Base-by-base conservation (phyloP, 1,140 invertebrate genomes). In the Ips nitidus region DNA sequence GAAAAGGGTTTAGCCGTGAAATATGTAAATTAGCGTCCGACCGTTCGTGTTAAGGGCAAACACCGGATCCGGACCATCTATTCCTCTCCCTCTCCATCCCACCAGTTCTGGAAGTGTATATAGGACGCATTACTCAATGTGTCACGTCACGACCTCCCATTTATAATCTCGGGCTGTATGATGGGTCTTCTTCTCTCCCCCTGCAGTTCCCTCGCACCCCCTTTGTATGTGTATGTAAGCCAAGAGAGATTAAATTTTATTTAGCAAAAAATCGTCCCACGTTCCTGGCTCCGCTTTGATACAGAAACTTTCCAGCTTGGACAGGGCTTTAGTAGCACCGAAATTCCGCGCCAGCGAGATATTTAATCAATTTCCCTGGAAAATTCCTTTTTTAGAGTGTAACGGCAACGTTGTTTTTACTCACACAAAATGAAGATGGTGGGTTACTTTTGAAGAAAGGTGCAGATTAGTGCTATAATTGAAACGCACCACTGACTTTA, bases 41-140 rank as follows among this genome's bases (percentile, higher is more conserved):
- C 45, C 22, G 7, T 50, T 50, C 45, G 6, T 50, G 45, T 3
- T 50, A 50, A 50, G 45, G 45, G 45, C 45, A 50, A 50, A 50
- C 45, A 50, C 45, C 45, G 45, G 2, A 50, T 50, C 22, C 3
- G 45, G 45, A 22, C 22, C 22, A 22, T 22, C 45, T 50, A 50
- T 50, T 50, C 45, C 7, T 50, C 7, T 6, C 6, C 6, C 45
- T 50, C 7, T 50, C 22, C 22, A 50, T 50, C 45, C 22, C 22
- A 22, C 22, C 22, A 22, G 22, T 22, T 22, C 22, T 22, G 22
- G 45, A 50, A 50, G 6, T 50, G 45, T 50, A 50, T 56, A 56
- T 59, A 59, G 57, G 57, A 41, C 39, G 41, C 57, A 59, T 59
- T 59, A 59, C 41, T 59, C 57, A 59, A 41, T n/a, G 57, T 59